These are phyloP conservation scores for Macrophya annulata DNA, from an alignment of 2,888 invertebrate genomes.

Conservation along the genomic window DNA sequence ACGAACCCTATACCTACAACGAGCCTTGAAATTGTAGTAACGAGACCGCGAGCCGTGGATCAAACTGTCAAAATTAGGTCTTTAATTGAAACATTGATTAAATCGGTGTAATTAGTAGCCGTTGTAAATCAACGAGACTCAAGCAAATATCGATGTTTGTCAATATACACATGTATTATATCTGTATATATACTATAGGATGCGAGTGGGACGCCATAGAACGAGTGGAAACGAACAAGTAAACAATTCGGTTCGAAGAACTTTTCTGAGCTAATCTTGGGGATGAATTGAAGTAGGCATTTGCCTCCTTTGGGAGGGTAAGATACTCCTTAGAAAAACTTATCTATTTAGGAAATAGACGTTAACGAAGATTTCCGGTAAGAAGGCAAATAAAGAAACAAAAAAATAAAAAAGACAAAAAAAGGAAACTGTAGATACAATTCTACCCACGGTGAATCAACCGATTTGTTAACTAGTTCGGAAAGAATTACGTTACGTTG, in stretches of 20 bases:
- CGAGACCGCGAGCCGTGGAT: conserved; percentile 1
- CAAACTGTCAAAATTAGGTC: conserved; percentile 17
- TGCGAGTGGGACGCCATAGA: background rate
- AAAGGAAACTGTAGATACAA: background rate
- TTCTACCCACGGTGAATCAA: background rate
- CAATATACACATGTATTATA: background rate
- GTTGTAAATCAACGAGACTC: background rate
- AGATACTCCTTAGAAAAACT: conserved; percentile 11
- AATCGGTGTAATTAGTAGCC: conserved; percentile 16
- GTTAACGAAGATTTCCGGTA: conserved; percentile 22
- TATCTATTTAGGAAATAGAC: conserved; percentile 27
- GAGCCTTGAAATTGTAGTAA: conserved; percentile 27
- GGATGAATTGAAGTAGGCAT: conserved; percentile 30
- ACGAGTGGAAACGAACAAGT: background rate
- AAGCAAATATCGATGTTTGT: conserved; percentile 16
- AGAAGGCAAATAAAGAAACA: background rate
- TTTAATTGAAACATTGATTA: conserved; percentile 19
- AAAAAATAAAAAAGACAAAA: too few relatives aligned
- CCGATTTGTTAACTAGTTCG: conserved; percentile 13
- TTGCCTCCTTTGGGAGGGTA: conserved; percentile 1
- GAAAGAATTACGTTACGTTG: background rate
- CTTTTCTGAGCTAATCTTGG: conserved; percentile 3
- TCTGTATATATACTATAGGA: background rate
- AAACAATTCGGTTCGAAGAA: background rate
- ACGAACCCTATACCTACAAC: background rate